Evolutionary conservation across 92 coral and sea anemone species (phyloP), one percentile per base, ranked within the genome.

Genomic region (Montipora capitata): DNA sequence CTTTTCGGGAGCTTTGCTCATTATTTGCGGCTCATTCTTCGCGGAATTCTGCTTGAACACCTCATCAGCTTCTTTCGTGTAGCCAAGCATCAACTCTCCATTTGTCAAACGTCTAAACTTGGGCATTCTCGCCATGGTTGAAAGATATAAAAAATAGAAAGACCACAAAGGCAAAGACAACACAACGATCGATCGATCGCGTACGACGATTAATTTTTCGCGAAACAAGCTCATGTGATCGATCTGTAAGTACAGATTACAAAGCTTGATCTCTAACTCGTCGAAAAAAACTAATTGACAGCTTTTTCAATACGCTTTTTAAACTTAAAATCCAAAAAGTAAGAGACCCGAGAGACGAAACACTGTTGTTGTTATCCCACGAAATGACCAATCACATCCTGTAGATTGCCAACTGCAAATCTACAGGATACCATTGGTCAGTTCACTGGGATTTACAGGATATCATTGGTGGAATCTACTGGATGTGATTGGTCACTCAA

Each of bases 1-100:
- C 92, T 88, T 82, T 68, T 88, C 92, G 66, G 65, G 81, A 70
- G 18, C 35, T 88, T 57, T 13, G 52, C 81, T 81, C 0, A 57
- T 68, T 14, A 75, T 72, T 79, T 43, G 62, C n/a, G 87, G 76
- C 77, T 88, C 72, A 42, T 85, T 72, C 76, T 41, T 58, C 58
- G n/a, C 72, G 38, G 72, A 66, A 66, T 78, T 40, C 72, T 80
- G 27, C 49, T 63, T 72, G 43, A 56, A 49, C 43, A 81, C 73
- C 48, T 71, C 75, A 12, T 12, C 48, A 5, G 91, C 91, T 69
- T 87, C 74, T 17, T 59, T 57, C 12, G 77, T 80, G 56, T 70
- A 80, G 57, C 80, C 41, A 52, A 87, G 74, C 9, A 80, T 57
- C 45, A 56, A 56, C 13, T 56, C 62, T 10, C 62, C 62, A 56